A percentile compares a stretch with the other conserved stretches of the same genome.
phyloP scores from a whole-genome alignment of 2,888 invertebrate species.

The Anodontia alba region DNA sequence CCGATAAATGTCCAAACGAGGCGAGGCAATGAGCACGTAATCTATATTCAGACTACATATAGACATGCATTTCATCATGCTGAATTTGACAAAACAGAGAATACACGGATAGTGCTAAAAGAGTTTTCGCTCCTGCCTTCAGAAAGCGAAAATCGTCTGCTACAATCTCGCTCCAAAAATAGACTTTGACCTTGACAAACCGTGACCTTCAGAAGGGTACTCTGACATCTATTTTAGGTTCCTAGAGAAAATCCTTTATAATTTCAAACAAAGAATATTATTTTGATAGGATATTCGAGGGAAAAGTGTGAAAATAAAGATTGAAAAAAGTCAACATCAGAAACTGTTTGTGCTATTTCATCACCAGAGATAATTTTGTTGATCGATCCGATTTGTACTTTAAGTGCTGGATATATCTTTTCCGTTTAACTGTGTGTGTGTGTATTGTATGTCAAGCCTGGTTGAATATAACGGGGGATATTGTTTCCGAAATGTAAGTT shows the following conservation, averaged over 20 bases:
- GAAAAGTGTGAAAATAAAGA: background rate
- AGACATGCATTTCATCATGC: background rate
- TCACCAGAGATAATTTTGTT: background rate
- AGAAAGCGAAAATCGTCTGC: background rate
- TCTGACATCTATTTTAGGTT: slow-evolving; percentile 5
- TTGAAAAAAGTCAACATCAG: background rate
- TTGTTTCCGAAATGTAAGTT: too few species aligned
- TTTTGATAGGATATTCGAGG: background rate
- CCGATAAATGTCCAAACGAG: background rate
- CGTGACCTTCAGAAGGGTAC: slow-evolving; percentile 18
- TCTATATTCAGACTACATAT: background rate
- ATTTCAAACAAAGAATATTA: background rate
- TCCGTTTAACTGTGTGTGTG: background rate
- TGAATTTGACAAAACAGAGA: background rate
- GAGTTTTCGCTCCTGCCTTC: background rate
- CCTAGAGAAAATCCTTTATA: background rate
- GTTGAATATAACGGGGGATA: background rate
- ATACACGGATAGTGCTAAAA: background rate
- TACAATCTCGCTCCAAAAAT: background rate
- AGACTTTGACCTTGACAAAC: slow-evolving; percentile 5
- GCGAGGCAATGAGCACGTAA: background rate
- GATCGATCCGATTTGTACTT: background rate
- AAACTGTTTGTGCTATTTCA: background rate
- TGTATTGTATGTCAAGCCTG: background rate
- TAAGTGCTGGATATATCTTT: background rate